A percentile compares a stretch with the other conserved stretches of the same genome.
Evolutionary conservation across 92 coral and sea anemone species (phyloP).

Genomic region (Zoanthus sansibaricus): DNA sequence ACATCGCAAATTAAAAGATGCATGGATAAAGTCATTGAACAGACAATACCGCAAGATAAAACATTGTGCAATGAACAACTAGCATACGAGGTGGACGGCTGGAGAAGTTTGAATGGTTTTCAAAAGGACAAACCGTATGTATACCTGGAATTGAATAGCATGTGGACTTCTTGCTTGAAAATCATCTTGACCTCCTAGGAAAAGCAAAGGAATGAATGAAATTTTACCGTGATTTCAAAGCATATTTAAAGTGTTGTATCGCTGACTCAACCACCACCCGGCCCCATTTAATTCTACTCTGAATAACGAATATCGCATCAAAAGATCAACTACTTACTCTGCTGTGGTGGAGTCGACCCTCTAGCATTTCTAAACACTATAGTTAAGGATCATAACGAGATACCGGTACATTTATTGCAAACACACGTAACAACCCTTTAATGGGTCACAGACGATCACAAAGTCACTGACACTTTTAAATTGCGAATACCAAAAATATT

Average conservation of each 20-base stretch:
- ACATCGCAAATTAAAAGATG: conserved; percentile 18
- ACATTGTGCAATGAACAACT: conserved; percentile 47
- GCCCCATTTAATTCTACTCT: conserved; percentile 21
- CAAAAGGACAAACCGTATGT: not conserved
- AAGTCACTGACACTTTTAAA: conserved; percentile 12
- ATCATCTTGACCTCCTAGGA: conserved; percentile 36
- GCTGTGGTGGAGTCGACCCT: conserved; percentile 85
- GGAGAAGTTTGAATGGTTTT: not conserved
- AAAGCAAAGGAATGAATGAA: conserved; percentile 49
- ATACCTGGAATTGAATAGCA: conserved; percentile 1
- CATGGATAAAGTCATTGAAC: conserved; percentile 34
- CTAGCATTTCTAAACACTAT: conserved; percentile 70
- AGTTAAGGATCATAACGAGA: conserved; percentile 73
- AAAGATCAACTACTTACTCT: conserved; percentile 70
- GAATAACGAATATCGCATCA: conserved; percentile 13
- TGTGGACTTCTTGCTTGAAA: conserved; percentile 29
- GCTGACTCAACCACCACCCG: conserved; percentile 46
- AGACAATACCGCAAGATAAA: not conserved
- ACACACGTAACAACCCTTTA: conserved; percentile 54
- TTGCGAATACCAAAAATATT: not conserved
- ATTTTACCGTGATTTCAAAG: conserved; percentile 38
- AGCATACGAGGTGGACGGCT: conserved; percentile 6
- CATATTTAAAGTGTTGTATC: conserved; percentile 38
- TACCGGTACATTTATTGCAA: conserved; percentile 57
- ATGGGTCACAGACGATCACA: conserved; percentile 40